These are phyloP conservation scores for Colaptes auratus DNA, from an alignment of 2,113 vertebrate species.

Conservation along the genomic window DNA sequence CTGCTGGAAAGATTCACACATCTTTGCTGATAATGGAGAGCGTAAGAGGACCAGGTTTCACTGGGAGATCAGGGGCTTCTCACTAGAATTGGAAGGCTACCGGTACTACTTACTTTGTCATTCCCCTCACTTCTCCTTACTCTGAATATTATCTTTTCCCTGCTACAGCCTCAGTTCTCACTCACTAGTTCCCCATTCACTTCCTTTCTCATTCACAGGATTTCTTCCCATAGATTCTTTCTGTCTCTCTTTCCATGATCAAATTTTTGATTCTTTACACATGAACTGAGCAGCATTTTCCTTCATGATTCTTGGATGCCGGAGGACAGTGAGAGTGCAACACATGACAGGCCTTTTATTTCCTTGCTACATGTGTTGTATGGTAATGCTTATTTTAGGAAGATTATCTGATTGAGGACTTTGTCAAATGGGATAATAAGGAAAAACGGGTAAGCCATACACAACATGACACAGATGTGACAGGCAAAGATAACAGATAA, in stretches of 20 bases:
- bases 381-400: neutral
- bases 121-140: neutral
- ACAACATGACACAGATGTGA: neutral
- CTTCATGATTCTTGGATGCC: neutral
- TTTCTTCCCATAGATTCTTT: neutral
- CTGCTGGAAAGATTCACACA: neutral
- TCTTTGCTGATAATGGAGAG: neutral
- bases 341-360: neutral
- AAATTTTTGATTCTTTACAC: neutral
- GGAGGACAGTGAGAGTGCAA: neutral
- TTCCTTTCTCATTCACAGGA: neutral
- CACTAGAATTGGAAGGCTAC: neutral
- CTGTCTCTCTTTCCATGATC: neutral
- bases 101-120: fast-evolving
- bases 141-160: neutral
- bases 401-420: neutral
- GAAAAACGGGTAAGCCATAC: neutral
- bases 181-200: neutral
- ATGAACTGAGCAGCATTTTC: neutral
- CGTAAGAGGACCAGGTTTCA: neutral
- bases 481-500: neutral
- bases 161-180: neutral
- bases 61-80: neutral
- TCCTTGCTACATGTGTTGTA: fast-evolving
- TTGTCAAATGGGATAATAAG: neutral